Evolutionary conservation across 2,888 invertebrate species (phyloP), one percentile per base, ranked within the genome.

Genomic region (Therioaphis trifolii): DNA sequence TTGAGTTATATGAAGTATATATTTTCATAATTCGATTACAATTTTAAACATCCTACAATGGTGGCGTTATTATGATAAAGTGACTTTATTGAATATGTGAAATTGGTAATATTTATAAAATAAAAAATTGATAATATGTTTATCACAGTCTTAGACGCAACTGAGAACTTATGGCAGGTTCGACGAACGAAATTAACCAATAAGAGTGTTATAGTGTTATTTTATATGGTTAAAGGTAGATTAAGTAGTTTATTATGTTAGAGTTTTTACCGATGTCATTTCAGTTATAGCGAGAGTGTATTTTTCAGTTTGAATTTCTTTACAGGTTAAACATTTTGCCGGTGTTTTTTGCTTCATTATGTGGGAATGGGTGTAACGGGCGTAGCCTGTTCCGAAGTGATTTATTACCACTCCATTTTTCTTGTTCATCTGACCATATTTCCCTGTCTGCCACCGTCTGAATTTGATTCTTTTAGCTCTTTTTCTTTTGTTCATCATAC

Each of bases 391-490:
- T 52, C 35, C 15, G 3, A n/a, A n/a, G 21, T 52, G 72, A 72
- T 72, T 55, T 72, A 72, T 72, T 55, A 52, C 21, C 15, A 5
- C 21, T 55, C n/a, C 52, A 72, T 72, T 55, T 72, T 35, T 72
- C 29, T 72, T 21, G 29, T 35, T 52, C 11, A 63, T 63, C 63
- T n/a, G 29, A 35, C 4, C 29, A 63, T 35, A 72, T 29, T 18
- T 72, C n/a, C 49, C 15, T 49, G 5, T 52, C 21, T 24, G 2
- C 7, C 4, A 2, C 12, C 18, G 46, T 29, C n/a, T 49, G 18
- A n/a, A 29, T 72, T 58, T 58, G 12, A 58, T 58, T 58, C 58
- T 58, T 58, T 46, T 58, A 58, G 21, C 9, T 21, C 15, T 21
- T 46, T 46, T 69, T 46, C 21, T 46, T 46, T 71, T 71, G 27